Percentiles rank a stretch among this genome's conserved stretches.
Evolutionary conservation across 2,797 vertebrate genomes (phyloP).

Genomic region (Molossus alvarezi): DNA sequence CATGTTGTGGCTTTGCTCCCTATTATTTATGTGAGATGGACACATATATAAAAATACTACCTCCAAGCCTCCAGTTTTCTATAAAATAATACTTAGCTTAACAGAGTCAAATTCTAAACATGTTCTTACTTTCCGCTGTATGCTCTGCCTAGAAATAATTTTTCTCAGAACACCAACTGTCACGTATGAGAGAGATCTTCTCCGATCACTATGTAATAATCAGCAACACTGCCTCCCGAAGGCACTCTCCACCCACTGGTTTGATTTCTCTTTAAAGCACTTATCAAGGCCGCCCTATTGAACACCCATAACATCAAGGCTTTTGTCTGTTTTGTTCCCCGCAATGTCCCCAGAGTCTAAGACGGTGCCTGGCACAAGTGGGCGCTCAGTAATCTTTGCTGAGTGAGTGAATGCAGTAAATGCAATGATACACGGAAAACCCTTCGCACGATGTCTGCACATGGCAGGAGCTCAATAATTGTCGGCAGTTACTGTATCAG

Average conservation of each 20-base stretch:
- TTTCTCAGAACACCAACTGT: background rate
- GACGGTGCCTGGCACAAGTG: background rate
- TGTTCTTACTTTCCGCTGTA: background rate
- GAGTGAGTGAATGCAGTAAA: background rate
- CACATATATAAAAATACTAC: background rate
- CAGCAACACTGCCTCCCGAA: background rate
- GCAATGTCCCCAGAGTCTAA: background rate
- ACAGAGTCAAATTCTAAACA: background rate
- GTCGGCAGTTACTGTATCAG: background rate
- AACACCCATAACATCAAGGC: background rate
- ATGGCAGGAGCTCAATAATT: constrained; percentile 19
- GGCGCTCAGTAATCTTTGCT: background rate
- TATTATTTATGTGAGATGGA: background rate
- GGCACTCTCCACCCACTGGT: background rate
- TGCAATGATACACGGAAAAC: constrained; percentile 24
- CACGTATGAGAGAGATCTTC: background rate
- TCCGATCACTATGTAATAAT: background rate
- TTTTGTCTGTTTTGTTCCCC: background rate
- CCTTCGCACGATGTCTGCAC: background rate
- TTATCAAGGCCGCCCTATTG: background rate
- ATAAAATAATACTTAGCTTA: background rate
- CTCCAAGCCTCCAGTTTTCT: background rate
- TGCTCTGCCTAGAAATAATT: background rate
- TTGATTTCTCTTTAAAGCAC: background rate
- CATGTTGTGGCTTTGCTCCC: background rate